phyloP scores from a whole-genome alignment of 1,140 invertebrate species.

The Drosophila pseudoobscura region DNA sequence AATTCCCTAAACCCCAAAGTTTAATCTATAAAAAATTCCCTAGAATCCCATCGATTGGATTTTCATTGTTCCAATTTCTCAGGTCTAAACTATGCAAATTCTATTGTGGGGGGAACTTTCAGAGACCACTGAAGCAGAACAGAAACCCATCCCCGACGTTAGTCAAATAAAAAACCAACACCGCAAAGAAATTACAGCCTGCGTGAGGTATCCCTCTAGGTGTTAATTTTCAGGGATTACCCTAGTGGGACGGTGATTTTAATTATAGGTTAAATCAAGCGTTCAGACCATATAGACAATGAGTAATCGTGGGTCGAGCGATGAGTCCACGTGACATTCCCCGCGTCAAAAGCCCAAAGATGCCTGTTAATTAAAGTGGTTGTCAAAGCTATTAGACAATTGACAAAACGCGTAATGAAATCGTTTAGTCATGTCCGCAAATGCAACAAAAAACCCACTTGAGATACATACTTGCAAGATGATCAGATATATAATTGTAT shows the following conservation, averaged over 20 bases:
- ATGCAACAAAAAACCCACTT: conserved; percentile 35
- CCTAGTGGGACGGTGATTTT: conserved; percentile 14
- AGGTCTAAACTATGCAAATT: conserved; percentile 32
- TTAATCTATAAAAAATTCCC: not conserved
- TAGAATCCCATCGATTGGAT: not conserved
- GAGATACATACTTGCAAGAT: not conserved
- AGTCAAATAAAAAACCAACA: conserved; percentile 16
- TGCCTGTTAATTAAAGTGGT: conserved; percentile 58
- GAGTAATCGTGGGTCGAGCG: conserved; percentile 2
- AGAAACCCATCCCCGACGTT: not conserved
- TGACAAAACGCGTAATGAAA: conserved; percentile 18
- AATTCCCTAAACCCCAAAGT: not conserved
- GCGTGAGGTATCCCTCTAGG: not conserved
- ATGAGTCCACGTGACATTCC: conserved; percentile 41
- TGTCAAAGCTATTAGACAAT: conserved; percentile 34
- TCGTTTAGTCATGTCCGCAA: conserved; percentile 34
- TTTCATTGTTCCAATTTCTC: conserved; percentile 35
- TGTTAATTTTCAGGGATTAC: conserved; percentile 25
- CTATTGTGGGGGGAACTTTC: not conserved
- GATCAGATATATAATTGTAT: conserved; percentile 21
- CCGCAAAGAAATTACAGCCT: conserved; percentile 11
- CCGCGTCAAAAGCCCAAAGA: conserved; percentile 15
- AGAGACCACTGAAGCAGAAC: conserved; percentile 28
- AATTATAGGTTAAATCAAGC: conserved; percentile 14
- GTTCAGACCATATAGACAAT: not conserved